These are phyloP conservation scores for Troides oblongomaculatus DNA, from an alignment of 2,888 invertebrate species.

Conservation along the genomic window DNA sequence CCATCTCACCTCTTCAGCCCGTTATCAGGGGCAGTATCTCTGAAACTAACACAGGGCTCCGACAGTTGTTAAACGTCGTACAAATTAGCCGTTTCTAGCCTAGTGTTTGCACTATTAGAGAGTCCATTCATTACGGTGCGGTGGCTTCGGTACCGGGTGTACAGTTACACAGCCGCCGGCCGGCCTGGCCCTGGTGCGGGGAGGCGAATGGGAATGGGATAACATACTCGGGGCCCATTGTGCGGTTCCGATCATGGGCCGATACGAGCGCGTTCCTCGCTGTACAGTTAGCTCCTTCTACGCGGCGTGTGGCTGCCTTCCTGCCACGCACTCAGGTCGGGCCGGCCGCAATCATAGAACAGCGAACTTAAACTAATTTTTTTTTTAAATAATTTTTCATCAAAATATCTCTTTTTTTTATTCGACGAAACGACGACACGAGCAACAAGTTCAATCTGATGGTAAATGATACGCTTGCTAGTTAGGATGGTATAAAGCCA, in stretches of 20 bases:
- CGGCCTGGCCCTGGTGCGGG: constrained; percentile 16
- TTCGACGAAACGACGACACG: too few relatives aligned
- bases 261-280: constrained; percentile 28
- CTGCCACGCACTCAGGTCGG: not conserved
- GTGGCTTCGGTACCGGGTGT: constrained; percentile 16
- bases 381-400: too few relatives aligned
- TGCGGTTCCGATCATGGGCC: constrained; percentile 22
- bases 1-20: not conserved
- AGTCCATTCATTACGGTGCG: constrained; percentile 28
- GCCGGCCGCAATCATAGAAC: constrained; percentile 8
- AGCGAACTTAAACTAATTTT: not conserved
- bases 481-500: too few relatives aligned
- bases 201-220: constrained; percentile 27
- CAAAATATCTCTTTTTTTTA: too few relatives aligned
- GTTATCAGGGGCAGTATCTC: constrained; percentile 16
- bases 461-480: too few relatives aligned
- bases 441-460: too few relatives aligned
- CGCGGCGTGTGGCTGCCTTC: constrained; percentile 20
- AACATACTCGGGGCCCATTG: constrained; percentile 30
- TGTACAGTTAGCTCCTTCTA: constrained; percentile 30
- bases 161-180: constrained; percentile 30
- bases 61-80: constrained; percentile 28
- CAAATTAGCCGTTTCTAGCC: constrained; percentile 26
- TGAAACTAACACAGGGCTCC: not conserved
- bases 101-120: constrained; percentile 27